Evolutionary conservation across 1,140 invertebrate genomes (phyloP), one percentile per base, ranked within the genome.

Genomic region (Cyrtorhinus lividipennis): DNA sequence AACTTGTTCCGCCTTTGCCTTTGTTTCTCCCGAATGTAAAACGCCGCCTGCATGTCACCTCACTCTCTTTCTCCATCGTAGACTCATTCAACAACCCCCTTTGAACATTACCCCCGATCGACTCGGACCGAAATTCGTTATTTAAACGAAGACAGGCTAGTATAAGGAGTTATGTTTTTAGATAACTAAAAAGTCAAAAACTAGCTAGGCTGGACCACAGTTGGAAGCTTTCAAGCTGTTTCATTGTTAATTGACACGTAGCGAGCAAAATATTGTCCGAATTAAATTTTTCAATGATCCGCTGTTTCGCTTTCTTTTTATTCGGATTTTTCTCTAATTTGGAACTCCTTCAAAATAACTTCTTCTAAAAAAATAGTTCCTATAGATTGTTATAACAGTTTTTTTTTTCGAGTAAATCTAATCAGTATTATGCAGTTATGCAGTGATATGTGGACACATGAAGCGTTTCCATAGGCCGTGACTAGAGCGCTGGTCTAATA

Each of bases 11-110:
- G 81, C 72, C 82, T 77, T 76, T 87, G 82, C 76, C 85, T 83
- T 79, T 86, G 86, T 79, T 88, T 88, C 74, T 86, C 82, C 80
- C 86, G 85, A 79, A 90, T 83, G 78, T 89, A 87, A 79, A 90
- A 81, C 80, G 87, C 87, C 78, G 87, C 87, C 81, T 90, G 87
- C 86, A 90, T 89, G 56, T 68, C 66, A 62, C 56, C 61, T 30
- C 56, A 62, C 27, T 59, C 58, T 38, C 24, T 27, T 46, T n/a
- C 18, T 58, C 45, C 30, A 20, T 45, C 30, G 44, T 60, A 38
- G 22, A 48, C 61, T 53, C 24, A 12, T 60, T 22, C 44, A 65
- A 48, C 18, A 22, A 46, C n/a, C 10, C 58, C n/a, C 22, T 53
- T 60, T 22, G 18, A 30, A 57, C 24, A 13, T 57, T 57, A 20